These are phyloP conservation scores for Elanus axillaris DNA, from an alignment of 2,113 vertebrate species.

Conservation along the genomic window DNA sequence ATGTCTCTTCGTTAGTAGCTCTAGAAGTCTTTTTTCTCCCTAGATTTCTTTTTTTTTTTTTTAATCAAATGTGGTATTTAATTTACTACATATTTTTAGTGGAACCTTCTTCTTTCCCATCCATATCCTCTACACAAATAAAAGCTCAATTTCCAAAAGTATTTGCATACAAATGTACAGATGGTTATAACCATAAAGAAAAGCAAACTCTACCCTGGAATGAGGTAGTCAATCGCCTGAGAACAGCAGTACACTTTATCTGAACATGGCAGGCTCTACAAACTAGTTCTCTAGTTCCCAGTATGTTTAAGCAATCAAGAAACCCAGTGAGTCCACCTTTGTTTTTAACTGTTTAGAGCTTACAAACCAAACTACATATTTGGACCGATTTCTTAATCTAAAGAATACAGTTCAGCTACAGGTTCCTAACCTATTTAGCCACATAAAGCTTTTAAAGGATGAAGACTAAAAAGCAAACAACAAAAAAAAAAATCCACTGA, in stretches of 20 bases:
- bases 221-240: neutral
- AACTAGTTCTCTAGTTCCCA: neutral
- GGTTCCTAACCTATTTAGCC: slow-evolving; percentile 34
- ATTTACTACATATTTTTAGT: neutral
- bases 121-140: neutral
- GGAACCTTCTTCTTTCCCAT: neutral
- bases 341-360: neutral
- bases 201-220: neutral
- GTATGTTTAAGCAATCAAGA: neutral
- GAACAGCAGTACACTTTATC: neutral
- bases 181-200: neutral
- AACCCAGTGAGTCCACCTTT: neutral
- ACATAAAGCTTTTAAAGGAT: slow-evolving; percentile 25
- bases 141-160: neutral
- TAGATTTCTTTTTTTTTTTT: neutral
- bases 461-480: slow-evolving; percentile 12
- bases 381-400: neutral
- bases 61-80: neutral
- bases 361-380: neutral
- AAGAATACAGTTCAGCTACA: neutral
- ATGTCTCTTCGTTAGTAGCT: neutral
- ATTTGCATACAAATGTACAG: neutral
- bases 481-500: slow-evolving; percentile 7
- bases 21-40: neutral
- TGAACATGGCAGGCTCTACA: neutral